phyloP scores from a whole-genome alignment of 2,797 vertebrate species.

The Rallus crepitans region DNA sequence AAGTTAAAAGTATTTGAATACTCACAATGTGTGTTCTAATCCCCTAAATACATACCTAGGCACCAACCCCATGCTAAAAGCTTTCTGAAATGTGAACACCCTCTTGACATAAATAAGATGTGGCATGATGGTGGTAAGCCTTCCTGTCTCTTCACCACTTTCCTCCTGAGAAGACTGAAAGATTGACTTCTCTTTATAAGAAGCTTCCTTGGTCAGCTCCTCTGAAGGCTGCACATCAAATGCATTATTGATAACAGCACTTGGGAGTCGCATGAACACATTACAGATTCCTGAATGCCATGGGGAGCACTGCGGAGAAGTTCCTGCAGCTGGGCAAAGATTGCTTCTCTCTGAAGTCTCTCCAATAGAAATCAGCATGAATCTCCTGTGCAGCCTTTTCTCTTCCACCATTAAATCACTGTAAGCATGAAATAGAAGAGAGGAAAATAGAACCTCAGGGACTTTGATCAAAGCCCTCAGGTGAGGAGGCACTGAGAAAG shows the following conservation, averaged over 20 bases:
- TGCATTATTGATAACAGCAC: slow-evolving; percentile 49
- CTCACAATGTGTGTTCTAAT: not conserved
- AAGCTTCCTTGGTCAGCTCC: not conserved
- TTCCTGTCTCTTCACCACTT: not conserved
- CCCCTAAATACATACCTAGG: not conserved
- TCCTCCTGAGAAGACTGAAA: not conserved
- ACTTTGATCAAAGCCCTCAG: not conserved
- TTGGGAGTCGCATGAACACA: not conserved
- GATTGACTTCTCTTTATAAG: not conserved
- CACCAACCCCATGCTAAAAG: slow-evolving; percentile 8
- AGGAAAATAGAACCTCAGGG: not conserved
- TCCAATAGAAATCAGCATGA: not conserved
- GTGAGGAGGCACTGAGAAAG: not conserved
- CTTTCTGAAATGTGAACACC: not conserved
- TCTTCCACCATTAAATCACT: not conserved
- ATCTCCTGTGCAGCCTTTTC: not conserved
- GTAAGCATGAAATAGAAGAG: not conserved
- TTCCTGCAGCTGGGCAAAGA: not conserved
- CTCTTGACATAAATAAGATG: slow-evolving; percentile 31
- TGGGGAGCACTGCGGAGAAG: not conserved
- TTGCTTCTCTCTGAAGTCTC: not conserved
- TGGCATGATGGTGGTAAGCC: not conserved
- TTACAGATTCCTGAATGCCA: not conserved
- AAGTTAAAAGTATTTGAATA: not conserved
- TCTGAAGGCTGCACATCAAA: not conserved